A percentile compares a stretch with the other conserved stretches of the same genome.
Evolutionary conservation across 2,797 vertebrate genomes (phyloP).

Genomic region (Masticophis lateralis): DNA sequence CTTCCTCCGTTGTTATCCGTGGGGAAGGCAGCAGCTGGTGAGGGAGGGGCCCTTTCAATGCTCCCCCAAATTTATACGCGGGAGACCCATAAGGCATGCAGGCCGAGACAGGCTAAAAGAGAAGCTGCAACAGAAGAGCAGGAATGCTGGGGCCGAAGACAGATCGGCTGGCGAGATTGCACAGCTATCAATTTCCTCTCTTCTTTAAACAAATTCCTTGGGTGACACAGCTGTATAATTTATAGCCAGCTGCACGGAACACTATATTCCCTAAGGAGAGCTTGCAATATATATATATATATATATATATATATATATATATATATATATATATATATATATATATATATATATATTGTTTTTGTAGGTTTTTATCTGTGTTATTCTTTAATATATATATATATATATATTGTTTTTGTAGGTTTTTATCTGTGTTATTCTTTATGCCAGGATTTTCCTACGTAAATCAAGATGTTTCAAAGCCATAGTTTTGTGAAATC

Average conservation of each 20-base stretch:
- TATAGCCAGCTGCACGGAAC: slow-evolving; percentile 40
- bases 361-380: too few relatives aligned
- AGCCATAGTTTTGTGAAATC: too few relatives aligned
- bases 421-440: too few relatives aligned
- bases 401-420: too few relatives aligned
- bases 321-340: background rate
- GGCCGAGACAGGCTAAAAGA: slow-evolving; percentile 37
- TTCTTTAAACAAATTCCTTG: slow-evolving; percentile 57
- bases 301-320: background rate
- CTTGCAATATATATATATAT: background rate
- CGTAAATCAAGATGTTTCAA: too few relatives aligned
- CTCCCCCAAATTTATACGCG: slow-evolving; percentile 38
- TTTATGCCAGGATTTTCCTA: too few relatives aligned
- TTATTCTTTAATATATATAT: background rate
- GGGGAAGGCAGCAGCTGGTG: background rate
- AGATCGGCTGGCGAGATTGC: slow-evolving; percentile 35
- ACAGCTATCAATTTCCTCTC: slow-evolving; percentile 34
- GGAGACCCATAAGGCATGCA: background rate
- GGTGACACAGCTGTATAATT: slow-evolving; percentile 46
- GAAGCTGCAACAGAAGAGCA: slow-evolving; percentile 34
- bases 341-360: background rate
- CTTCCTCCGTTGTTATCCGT: background rate
- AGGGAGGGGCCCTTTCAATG: background rate
- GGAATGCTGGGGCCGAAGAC: slow-evolving; percentile 37
- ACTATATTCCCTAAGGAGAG: background rate